Percentiles rank a stretch among this genome's conserved stretches.
phyloP scores from a whole-genome alignment of 2,797 vertebrate genomes.

The Sebastolobus alascanus region DNA sequence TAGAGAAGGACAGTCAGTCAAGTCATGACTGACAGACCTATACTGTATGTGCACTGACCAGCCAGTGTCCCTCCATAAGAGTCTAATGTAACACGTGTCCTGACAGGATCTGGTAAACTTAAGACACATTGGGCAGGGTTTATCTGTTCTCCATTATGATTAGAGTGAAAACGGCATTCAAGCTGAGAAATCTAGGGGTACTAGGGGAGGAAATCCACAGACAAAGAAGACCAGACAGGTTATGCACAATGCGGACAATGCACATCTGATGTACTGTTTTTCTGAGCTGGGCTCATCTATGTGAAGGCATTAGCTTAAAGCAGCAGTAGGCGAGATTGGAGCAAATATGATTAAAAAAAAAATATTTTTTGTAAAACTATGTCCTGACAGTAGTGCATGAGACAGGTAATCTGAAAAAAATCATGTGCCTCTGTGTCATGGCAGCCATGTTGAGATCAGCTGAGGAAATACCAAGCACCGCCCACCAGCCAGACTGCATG shows the following conservation, averaged over 20 bases:
- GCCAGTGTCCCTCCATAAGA: neutral
- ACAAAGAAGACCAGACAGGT: neutral
- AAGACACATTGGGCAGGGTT: neutral
- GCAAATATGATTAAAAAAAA: too few species aligned
- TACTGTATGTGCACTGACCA: constrained; percentile 1
- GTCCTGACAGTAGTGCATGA: too few species aligned
- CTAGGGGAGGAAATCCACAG: neutral
- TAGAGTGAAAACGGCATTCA: neutral
- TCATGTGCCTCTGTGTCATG: too few species aligned
- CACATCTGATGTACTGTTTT: neutral
- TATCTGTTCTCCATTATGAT: neutral
- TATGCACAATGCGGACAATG: neutral
- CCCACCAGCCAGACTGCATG: neutral
- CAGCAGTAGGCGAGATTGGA: too few species aligned
- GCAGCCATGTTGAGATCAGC: too few species aligned
- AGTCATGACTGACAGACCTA: constrained; percentile 19
- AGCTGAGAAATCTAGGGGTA: neutral
- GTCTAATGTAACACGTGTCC: constrained; percentile 1
- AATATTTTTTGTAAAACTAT: too few species aligned
- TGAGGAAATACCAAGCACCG: too few species aligned
- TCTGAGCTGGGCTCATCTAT: neutral
- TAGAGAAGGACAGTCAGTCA: constrained; percentile 40
- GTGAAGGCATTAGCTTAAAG: neutral
- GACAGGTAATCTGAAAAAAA: too few species aligned
- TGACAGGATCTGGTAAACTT: neutral